Conservation (phyloP, 2,888 invertebrate species). For the Dilophus febrilis region DNA sequence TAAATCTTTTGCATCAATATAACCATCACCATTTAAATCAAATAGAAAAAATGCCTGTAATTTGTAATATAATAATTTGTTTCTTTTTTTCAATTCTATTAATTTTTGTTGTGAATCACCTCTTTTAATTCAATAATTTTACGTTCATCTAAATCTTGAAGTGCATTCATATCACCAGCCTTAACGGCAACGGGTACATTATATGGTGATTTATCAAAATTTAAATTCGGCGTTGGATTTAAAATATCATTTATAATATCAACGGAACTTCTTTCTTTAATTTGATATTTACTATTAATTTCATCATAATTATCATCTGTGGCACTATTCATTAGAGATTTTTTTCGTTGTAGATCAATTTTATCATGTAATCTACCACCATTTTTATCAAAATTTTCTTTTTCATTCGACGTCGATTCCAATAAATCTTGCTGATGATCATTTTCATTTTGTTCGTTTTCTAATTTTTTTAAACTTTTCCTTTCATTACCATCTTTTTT, state of each 20-base stretch:
- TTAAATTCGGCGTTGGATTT: slow-evolving; percentile 25
- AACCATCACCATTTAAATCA: slow-evolving; percentile 46
- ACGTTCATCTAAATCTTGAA: slow-evolving; percentile 39
- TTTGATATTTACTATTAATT: not conserved
- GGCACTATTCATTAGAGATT: no score
- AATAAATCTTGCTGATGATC: no score
- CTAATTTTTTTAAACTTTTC: no score
- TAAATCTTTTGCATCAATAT: slow-evolving; percentile 45
- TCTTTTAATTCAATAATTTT: slow-evolving; percentile 47
- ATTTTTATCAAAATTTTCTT: no score
- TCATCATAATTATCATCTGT: not conserved
- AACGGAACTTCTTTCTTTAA: slow-evolving; percentile 14
- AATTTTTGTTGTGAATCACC: no score
- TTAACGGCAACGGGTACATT: slow-evolving; percentile 22
- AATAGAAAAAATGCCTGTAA: slow-evolving; percentile 43
- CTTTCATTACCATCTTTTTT: no score
- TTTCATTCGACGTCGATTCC: no score
- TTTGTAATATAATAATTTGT: not conserved
- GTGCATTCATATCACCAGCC: slow-evolving; percentile 30
- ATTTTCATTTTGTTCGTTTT: no score
- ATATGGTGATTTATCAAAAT: slow-evolving; percentile 25
- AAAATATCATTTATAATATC: slow-evolving; percentile 27
- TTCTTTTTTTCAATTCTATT: no score
- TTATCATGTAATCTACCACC: no score
- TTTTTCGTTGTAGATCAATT: no score